These are phyloP conservation scores for Regulus satrapa DNA, from an alignment of 2,113 vertebrate genomes.

Conservation along the genomic window DNA sequence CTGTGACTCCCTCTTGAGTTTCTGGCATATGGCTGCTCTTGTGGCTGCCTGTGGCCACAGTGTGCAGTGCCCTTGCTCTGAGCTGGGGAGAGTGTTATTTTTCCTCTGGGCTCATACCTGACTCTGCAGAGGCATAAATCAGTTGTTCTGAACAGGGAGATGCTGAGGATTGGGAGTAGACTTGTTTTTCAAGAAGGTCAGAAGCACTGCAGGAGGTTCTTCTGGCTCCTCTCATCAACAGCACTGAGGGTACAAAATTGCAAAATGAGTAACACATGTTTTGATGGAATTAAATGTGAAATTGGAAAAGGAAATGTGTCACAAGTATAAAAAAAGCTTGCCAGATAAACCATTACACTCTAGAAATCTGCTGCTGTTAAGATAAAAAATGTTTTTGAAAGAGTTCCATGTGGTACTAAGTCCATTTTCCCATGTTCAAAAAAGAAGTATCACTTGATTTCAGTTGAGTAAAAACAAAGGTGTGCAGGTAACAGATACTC, in stretches of 20 bases:
- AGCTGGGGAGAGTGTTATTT: not conserved
- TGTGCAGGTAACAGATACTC: not conserved
- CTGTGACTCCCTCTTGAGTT: not conserved
- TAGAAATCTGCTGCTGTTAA: not conserved
- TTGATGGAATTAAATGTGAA: not conserved
- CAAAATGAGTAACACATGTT: not conserved
- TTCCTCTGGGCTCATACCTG: not conserved
- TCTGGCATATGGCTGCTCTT: too few relatives aligned
- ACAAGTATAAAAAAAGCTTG: not conserved
- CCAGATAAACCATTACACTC: not conserved
- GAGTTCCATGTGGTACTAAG: not conserved
- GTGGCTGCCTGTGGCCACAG: not conserved
- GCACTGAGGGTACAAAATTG: not conserved
- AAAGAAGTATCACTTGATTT: not conserved
- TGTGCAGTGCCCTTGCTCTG: accelerated
- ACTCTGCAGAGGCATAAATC: not conserved
- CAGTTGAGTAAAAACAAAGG: not conserved
- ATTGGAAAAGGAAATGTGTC: not conserved
- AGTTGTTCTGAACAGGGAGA: accelerated
- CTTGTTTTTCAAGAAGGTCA: not conserved
- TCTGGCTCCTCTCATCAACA: not conserved
- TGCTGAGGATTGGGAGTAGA: not conserved
- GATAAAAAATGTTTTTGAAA: not conserved
- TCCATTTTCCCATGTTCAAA: not conserved
- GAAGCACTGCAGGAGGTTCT: not conserved